Evolutionary conservation across 1,140 invertebrate species (phyloP).

Genomic region (Aphelenchoides besseyi): DNA sequence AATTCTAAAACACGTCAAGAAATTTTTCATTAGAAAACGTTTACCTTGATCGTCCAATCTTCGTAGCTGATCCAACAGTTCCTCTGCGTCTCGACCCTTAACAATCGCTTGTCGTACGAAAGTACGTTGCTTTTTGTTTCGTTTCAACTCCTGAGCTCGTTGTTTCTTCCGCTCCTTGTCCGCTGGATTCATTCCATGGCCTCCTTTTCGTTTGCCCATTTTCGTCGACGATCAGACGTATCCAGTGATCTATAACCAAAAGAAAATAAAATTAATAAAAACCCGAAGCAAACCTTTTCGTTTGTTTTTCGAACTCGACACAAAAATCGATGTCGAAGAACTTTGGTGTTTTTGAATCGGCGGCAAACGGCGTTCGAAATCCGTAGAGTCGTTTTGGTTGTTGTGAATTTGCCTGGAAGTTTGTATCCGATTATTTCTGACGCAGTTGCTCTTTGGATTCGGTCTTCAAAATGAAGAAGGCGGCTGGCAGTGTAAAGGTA

Average conservation of each 20-base stretch:
- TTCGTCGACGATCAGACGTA: neutral
- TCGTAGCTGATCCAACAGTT: conserved; percentile 65
- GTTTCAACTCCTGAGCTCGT: conserved; percentile 50
- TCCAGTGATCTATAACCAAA: no score
- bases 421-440: no score
- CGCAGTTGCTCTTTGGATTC: no score
- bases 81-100: conserved; percentile 66
- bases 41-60: conserved; percentile 65
- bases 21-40: neutral
- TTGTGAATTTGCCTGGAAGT: no score
- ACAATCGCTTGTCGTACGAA: conserved; percentile 65
- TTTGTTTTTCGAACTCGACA: no score
- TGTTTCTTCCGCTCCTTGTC: conserved; percentile 65
- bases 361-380: no score
- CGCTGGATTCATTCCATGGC: conserved; percentile 67
- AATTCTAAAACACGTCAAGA: conserved; percentile 40
- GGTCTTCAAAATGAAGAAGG: neutral
- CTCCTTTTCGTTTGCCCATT: conserved; percentile 65
- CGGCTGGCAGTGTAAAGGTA: neutral
- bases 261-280: no score
- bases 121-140: conserved; percentile 67
- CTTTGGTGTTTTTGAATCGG: no score
- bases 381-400: no score
- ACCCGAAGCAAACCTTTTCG: no score
- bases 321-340: no score